Evolutionary conservation across 2,888 invertebrate species (phyloP).

Genomic region (Cacoxenus indagator): DNA sequence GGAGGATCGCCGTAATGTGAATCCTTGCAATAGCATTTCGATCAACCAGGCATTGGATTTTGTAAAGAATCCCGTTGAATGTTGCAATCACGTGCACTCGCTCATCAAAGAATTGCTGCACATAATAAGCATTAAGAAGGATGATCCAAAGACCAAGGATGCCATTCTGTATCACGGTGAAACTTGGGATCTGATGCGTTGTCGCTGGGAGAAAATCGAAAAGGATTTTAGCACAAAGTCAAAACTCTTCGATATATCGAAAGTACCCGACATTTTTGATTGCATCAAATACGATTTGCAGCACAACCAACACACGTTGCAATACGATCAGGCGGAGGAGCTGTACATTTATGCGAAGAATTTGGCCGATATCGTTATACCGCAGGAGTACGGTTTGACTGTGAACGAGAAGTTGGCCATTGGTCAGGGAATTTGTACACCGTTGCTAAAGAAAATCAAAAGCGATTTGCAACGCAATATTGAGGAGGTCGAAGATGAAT

Average conservation of each 20-base stretch:
- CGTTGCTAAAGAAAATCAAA: constrained; percentile 93
- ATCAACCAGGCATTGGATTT: constrained; percentile 92
- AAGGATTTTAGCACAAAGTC: constrained; percentile 97
- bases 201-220: constrained; percentile 97
- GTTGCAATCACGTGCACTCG: constrained; percentile 91
- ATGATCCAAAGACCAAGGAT: constrained; percentile 92
- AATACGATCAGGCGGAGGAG: constrained; percentile 91
- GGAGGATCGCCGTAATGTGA: constrained; percentile 88
- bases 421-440: constrained; percentile 97
- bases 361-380: constrained; percentile 98
- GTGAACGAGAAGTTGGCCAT: constrained; percentile 96
- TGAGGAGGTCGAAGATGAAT: constrained; percentile 93
- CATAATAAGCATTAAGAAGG: constrained; percentile 87
- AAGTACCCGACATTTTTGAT: constrained; percentile 99
- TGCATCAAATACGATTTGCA: constrained; percentile 99
- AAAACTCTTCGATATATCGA: constrained; percentile 95
- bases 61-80: constrained; percentile 94
- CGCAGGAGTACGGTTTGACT: constrained; percentile 98
- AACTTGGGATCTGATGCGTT: constrained; percentile 98
- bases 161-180: constrained; percentile 97
- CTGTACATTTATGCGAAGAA: constrained; percentile 96
- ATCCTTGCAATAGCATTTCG: constrained; percentile 93
- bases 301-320: constrained; percentile 95
- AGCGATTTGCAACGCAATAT: constrained; percentile 95
- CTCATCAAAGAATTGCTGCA: constrained; percentile 89